Evolutionary conservation across 2,797 vertebrate species (phyloP).

Genomic region (Buphagus erythrorhynchus): DNA sequence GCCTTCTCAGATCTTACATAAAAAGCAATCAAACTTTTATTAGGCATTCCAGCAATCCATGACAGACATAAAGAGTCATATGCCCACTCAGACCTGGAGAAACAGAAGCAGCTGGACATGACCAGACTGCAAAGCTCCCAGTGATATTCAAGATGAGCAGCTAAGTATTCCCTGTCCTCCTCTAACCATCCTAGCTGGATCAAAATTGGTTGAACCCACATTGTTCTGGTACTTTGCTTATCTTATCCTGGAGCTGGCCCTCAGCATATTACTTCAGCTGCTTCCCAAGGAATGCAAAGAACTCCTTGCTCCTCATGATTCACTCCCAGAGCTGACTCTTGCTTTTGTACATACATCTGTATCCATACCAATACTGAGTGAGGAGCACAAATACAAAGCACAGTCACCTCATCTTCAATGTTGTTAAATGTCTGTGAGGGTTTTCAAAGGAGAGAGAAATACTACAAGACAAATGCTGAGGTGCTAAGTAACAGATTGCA

Average conservation of each 20-base stretch:
- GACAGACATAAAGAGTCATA: not conserved
- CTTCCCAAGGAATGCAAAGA: not conserved
- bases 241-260: rapidly evolving
- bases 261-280: not conserved
- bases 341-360: not conserved
- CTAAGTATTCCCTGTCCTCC: not conserved
- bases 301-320: not conserved
- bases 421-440: not conserved
- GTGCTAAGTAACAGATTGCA: not conserved
- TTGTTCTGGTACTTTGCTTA: not conserved
- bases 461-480: not conserved
- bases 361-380: rapidly evolving
- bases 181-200: not conserved
- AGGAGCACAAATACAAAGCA: not conserved
- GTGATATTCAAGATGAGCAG: not conserved
- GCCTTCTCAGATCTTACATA: not conserved
- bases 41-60: not conserved
- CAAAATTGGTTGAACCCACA: rapidly evolving
- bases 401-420: not conserved
- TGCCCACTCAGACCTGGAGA: not conserved
- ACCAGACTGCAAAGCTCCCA: not conserved
- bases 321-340: not conserved
- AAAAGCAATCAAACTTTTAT: not conserved
- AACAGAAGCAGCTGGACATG: not conserved
- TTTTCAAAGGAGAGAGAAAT: not conserved